phyloP scores from a whole-genome alignment of 2,797 vertebrate species.

The Sardinella longiceps region DNA sequence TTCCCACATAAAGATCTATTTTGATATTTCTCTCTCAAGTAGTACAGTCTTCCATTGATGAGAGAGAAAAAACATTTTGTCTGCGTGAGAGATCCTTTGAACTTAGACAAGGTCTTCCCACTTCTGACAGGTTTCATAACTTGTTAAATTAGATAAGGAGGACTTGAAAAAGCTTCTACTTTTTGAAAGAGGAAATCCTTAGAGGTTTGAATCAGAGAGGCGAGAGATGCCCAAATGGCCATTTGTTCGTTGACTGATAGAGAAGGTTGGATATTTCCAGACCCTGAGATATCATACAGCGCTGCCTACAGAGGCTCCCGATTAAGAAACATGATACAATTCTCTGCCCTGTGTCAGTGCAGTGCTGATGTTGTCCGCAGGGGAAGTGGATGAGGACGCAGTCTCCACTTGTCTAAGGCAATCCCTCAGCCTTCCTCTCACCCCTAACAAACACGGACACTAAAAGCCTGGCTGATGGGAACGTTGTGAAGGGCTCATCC shows the following conservation, averaged over 20 bases:
- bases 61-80: background rate
- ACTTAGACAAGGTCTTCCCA: background rate
- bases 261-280: background rate
- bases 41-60: background rate
- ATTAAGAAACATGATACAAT: background rate
- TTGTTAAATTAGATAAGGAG: background rate
- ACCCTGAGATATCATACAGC: background rate
- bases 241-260: background rate
- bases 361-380: background rate
- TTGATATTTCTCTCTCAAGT: background rate
- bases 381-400: background rate
- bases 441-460: background rate
- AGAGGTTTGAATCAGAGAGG: background rate
- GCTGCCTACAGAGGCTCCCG: background rate
- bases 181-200: background rate
- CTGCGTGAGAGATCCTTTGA: slow-evolving; percentile 2
- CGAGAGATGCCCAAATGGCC: background rate
- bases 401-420: background rate
- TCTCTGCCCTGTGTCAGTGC: background rate
- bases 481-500: background rate
- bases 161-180: slow-evolving; percentile 1
- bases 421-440: background rate
- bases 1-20: background rate
- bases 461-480: background rate
- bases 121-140: background rate